Percentiles rank a stretch among this genome's conserved stretches.
Evolutionary conservation across 2,888 invertebrate genomes (phyloP).

Genomic region (Eurytoma adleriae): DNA sequence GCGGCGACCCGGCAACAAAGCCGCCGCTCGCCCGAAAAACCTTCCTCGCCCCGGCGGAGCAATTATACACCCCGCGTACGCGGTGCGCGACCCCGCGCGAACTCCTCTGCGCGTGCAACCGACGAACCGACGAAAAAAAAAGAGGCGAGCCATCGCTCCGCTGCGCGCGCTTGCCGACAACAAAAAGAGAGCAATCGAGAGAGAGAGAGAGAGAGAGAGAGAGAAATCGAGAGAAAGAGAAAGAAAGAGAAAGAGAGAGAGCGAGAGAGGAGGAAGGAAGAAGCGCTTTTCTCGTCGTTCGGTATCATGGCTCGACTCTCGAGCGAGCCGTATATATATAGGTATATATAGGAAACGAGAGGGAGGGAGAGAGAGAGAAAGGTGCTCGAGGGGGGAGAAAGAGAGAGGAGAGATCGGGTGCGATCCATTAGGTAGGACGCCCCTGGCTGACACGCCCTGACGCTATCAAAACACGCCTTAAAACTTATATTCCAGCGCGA

Average conservation of each 20-base stretch:
- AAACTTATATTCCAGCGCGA: conserved; percentile 72
- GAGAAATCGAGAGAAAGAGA: too few species aligned
- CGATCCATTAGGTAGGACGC: conserved; percentile 74
- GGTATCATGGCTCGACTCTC: conserved; percentile 22
- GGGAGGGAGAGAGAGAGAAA: conserved; percentile 58
- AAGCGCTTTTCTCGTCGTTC: background rate
- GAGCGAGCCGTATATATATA: background rate
- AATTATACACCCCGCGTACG: conserved; percentile 6
- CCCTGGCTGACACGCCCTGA: conserved; percentile 72
- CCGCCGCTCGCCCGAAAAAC: background rate
- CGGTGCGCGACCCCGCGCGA: background rate
- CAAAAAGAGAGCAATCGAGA: background rate
- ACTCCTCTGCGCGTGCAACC: background rate
- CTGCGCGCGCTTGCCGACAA: background rate
- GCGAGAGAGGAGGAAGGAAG: too few species aligned
- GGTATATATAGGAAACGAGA: background rate
- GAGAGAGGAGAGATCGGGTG: conserved; percentile 62
- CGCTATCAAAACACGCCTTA: conserved; percentile 74
- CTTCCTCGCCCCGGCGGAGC: background rate
- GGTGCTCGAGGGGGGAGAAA: conserved; percentile 60
- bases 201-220: background rate
- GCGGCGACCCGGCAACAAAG: conserved; percentile 7
- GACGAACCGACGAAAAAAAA: background rate
- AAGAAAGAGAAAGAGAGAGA: conserved; percentile 1
- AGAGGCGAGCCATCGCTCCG: background rate